Base-by-base conservation (phyloP, 2,113 vertebrate genomes). In the Oncorhynchus mykiss region DNA sequence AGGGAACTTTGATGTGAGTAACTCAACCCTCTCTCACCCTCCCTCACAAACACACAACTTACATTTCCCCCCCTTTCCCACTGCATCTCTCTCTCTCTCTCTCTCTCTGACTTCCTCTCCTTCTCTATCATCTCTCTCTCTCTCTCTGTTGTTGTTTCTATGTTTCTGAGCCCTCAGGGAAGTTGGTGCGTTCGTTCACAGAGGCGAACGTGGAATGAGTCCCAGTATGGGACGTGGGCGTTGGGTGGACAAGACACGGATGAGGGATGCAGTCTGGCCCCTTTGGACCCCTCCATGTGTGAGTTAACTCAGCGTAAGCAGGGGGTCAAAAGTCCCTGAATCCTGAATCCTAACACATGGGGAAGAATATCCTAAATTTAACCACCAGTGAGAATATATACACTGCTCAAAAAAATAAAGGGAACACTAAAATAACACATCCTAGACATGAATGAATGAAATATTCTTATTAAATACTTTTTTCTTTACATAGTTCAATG, bases 291-390 rank as follows among this genome's bases (percentile, higher is more conserved):
- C 31, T 39, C 3, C 48, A 48, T 31, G 51, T 70, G 78, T 91
- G 87, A 91, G 83, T 90, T 85, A 88, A 84, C 22, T 3, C 57
- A 82, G 79, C 49, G 81, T 82, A 93, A 87, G 92, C 92, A 92
- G 79, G 87, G 90, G 90, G 79, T 86, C 89, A 91, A 90, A 88
- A 88, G 88, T 89, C 85, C 79, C 75, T 34, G 77, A 85, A 49
- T 60, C 29, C 71, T 80, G 77, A 85, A 49, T 60, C 29, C 71
- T 80, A 88, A 84, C 88, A 76, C 79, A 79, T 45, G 39, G 39
- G 9, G 39, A 45, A 45, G 39, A 12, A 45, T 45, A 45, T 89
- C 92, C 93, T 95, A 92, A 89, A 90, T 94, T 93, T 95, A 93
- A 93, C 88, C 87, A 86, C 85, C 86, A 85, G 72, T 16, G 60